phyloP scores from a whole-genome alignment of 2,113 vertebrate species.

The Labrus mixtus region DNA sequence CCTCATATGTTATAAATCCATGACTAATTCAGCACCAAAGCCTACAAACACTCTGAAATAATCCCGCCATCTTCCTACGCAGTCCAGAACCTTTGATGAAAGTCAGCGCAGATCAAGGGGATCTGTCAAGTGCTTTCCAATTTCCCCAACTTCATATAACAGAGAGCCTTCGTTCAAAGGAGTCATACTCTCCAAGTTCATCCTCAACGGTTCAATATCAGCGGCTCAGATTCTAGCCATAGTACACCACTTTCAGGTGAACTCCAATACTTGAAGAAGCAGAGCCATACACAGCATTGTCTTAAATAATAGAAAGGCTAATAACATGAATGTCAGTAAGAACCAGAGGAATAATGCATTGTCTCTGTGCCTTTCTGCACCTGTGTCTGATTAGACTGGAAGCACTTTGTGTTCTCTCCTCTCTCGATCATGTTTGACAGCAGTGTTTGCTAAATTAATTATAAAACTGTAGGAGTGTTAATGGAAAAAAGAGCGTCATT shows the following conservation, averaged over 20 bases:
- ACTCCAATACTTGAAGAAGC: constrained; percentile 13
- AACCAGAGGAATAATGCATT: constrained; percentile 18
- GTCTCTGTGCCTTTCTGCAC: too few species aligned
- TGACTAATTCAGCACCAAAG: constrained; percentile 84
- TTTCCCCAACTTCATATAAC: constrained; percentile 82
- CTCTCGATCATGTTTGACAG: too few species aligned
- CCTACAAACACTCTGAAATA: constrained; percentile 81
- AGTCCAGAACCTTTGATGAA: constrained; percentile 83
- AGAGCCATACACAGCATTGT: constrained; percentile 20
- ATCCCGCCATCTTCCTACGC: constrained; percentile 79
- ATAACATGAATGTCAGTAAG: constrained; percentile 22
- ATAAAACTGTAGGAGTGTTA: too few species aligned
- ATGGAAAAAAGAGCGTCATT: too few species aligned
- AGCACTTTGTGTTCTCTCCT: too few species aligned
- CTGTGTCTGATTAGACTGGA: too few species aligned
- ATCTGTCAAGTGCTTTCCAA: constrained; percentile 84
- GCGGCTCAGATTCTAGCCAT: constrained; percentile 49
- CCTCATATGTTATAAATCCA: constrained; percentile 77
- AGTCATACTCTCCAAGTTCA: constrained; percentile 59
- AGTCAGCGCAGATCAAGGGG: constrained; percentile 85
- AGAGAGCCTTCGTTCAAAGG: constrained; percentile 79
- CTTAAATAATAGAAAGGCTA: constrained; percentile 20
- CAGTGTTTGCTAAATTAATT: too few species aligned
- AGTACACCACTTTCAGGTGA: constrained; percentile 21
- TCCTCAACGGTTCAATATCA: constrained; percentile 65